Percentiles rank a stretch among this genome's conserved stretches.
These are phyloP conservation scores for Nebria ingens DNA, from an alignment of 1,140 invertebrate species.

Conservation along the genomic window DNA sequence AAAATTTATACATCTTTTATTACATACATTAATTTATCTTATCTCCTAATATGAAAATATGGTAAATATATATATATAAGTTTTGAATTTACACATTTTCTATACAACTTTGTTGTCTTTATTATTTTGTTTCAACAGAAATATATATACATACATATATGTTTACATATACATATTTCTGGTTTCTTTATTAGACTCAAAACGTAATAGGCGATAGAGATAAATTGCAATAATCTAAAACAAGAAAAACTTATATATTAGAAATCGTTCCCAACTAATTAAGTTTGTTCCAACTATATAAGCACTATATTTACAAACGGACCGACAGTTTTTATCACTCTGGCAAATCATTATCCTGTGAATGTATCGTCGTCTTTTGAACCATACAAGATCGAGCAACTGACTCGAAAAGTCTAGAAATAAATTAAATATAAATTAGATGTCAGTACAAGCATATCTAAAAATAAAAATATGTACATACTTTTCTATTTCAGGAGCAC, in stretches of 20 bases:
- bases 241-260: background rate
- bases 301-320: background rate
- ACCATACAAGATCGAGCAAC: constrained; percentile 90
- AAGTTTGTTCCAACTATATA: background rate
- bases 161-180: no score
- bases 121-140: background rate
- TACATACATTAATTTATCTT: constrained; percentile 10
- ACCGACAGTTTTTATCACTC: constrained; percentile 38
- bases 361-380: constrained; percentile 54
- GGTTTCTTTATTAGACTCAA: no score
- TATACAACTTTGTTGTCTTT: background rate
- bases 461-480: no score
- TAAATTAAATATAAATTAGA: constrained; percentile 25
- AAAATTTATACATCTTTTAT: constrained; percentile 8
- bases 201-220: background rate
- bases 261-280: background rate
- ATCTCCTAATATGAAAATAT: constrained; percentile 3
- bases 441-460: no score
- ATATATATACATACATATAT: background rate
- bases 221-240: background rate
- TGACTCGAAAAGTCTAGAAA: constrained; percentile 79
- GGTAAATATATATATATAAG: background rate
- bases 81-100: constrained; percentile 2
- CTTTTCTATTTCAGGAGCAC: constrained; percentile 98
- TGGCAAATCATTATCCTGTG: constrained; percentile 44